Conservation (phyloP, 2,888 invertebrate genomes). For the Eretmocerus hayati region DNA sequence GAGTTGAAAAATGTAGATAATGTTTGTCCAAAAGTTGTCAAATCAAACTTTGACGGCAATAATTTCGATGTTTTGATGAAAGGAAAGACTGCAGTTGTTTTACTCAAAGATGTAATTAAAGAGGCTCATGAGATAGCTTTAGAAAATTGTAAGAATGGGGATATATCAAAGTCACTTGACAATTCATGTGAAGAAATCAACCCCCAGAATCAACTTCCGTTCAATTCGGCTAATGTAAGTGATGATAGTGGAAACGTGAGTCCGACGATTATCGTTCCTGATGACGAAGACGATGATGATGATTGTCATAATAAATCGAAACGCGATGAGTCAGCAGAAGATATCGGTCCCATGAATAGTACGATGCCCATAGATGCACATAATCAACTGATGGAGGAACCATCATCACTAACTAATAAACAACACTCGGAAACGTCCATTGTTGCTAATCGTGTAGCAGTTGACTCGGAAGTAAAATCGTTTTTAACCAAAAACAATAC, state of each 20-base stretch:
- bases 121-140: not conserved
- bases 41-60: too few relatives aligned
- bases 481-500: too few relatives aligned
- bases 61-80: slow-evolving; percentile 4
- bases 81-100: slow-evolving; percentile 13
- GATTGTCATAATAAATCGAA: not conserved
- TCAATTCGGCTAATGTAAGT: not conserved
- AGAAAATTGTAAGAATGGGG: too few relatives aligned
- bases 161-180: too few relatives aligned
- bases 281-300: not conserved
- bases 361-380: not conserved
- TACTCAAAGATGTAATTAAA: slow-evolving; percentile 14
- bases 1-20: not conserved
- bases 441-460: too few relatives aligned
- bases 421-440: not conserved
- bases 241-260: not conserved
- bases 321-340: too few relatives aligned
- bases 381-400: not conserved
- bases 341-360: too few relatives aligned
- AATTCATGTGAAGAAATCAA: too few relatives aligned
- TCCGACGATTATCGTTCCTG: not conserved
- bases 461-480: too few relatives aligned
- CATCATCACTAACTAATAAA: not conserved
- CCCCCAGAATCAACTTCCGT: not conserved
- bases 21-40: too few relatives aligned